Base-by-base conservation (phyloP, 1,140 invertebrate genomes). In the Halyomorpha halys region DNA sequence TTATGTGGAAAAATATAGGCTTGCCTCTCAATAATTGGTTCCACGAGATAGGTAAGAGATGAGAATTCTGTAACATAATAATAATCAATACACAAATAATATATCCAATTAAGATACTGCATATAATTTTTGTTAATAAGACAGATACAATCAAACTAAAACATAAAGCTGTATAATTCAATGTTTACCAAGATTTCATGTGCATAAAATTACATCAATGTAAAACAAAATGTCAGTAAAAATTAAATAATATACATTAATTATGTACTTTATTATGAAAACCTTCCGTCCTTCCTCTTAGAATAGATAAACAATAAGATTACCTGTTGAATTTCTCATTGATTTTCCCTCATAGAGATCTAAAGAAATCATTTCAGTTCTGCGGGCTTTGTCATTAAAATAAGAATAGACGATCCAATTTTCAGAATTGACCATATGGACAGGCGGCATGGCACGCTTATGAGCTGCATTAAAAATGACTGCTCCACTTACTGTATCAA, bases 341-440 rank as follows among this genome's bases (percentile, higher is more conserved):
- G 79, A 77, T 71, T 87, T 86, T 23, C 96, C 96, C 77, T 98
- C 96, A 72, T 94, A 98, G 54, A 99, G 76, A 78, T 99, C 97
- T 69, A 98, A 79, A 6, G 94, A 87, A 6, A 86, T 86, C 21
- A 98, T 82, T 79, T 99, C 97, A 47, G 86, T 87, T 63, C 97
- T 82, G 51, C 95, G 82, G 70, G 84, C 86, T 75, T 97, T 96
- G 67, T 97, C 91, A 77, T 91, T 98, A 74, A 88, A 96, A 74
- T 91, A 97, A 60, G 89, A 84, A 76, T 98, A 98, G 59, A 97
- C 87, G 21, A 98, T 72, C 91, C 92, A 98, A 78, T 99, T 97
- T 77, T 99, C 97, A 0, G 93, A 91, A 78, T 98, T 94, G 27
- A 98, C 87, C 59, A 97, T 78, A 72, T 93, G 86, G 51, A 97